Percentiles rank a stretch among this genome's conserved stretches.
Evolutionary conservation across 2,797 vertebrate species (phyloP).

Genomic region (Acrocephalus scirpaceus): DNA sequence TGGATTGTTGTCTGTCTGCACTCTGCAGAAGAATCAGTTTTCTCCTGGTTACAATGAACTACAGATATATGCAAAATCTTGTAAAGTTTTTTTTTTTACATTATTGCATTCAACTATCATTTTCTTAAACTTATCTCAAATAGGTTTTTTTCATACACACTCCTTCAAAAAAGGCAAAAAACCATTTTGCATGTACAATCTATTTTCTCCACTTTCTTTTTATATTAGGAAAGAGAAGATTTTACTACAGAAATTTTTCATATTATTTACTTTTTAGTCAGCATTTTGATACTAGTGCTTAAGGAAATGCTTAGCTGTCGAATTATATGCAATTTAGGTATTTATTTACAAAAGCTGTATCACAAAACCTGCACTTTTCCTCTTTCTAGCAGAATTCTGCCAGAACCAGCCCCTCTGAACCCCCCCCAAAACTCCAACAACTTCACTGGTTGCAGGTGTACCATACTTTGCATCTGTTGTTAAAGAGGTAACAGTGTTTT

Average conservation of each 20-base stretch:
- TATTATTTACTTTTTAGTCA: neutral
- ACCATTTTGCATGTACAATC: rapidly evolving
- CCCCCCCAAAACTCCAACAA: neutral
- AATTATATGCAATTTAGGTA: neutral
- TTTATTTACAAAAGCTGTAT: neutral
- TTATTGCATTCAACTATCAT: neutral
- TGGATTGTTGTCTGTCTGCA: neutral
- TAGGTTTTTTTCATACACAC: neutral
- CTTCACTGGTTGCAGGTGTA: neutral
- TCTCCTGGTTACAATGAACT: neutral
- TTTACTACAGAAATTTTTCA: neutral
- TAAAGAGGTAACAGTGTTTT: rapidly evolving
- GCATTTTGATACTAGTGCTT: neutral
- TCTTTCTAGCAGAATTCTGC: neutral
- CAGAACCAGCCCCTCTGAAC: neutral
- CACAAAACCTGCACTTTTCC: neutral
- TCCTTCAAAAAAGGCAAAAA: neutral
- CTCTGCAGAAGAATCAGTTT: neutral
- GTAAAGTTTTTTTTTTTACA: neutral
- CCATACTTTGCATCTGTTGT: neutral
- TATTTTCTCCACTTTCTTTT: neutral
- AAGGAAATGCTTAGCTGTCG: neutral
- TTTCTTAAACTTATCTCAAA: neutral
- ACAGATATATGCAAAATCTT: neutral
- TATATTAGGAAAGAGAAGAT: neutral